phyloP scores from a whole-genome alignment of 2,888 invertebrate genomes.

The Acronicta psi region DNA sequence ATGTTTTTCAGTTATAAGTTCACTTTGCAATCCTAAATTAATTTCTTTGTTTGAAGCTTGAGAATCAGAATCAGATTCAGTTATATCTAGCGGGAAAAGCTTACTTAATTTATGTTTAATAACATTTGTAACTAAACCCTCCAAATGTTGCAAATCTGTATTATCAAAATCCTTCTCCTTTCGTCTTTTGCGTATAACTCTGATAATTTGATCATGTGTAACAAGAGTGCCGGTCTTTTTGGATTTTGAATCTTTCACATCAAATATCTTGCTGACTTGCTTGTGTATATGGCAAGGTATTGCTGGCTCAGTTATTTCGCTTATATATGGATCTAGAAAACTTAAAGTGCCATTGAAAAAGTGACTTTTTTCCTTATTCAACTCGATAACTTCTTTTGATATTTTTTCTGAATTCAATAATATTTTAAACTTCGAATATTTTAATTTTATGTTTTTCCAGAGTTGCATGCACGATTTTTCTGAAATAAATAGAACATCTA shows the following conservation, averaged over 20 bases:
- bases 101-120: slow-evolving; percentile 17
- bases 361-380: slow-evolving; percentile 1
- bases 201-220: slow-evolving; percentile 22
- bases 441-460: slow-evolving; percentile 8
- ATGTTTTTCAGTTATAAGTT: slow-evolving; percentile 20
- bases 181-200: background rate
- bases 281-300: slow-evolving; percentile 15
- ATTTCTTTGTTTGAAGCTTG: background rate
- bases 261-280: slow-evolving; percentile 3
- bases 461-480: background rate
- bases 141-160: background rate
- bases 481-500: slow-evolving; percentile 14
- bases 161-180: background rate
- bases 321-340: slow-evolving; percentile 23
- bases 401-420: slow-evolving; percentile 21
- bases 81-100: background rate
- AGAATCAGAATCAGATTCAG: background rate
- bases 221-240: background rate
- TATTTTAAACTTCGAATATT: slow-evolving; percentile 20
- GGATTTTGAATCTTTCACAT: background rate
- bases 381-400: background rate
- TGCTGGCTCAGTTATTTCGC: background rate
- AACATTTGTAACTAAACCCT: background rate
- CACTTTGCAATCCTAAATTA: slow-evolving; percentile 25
- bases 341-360: slow-evolving; percentile 23